Evolutionary conservation across 2,888 invertebrate genomes (phyloP).

Genomic region (Parnassius glacialis): DNA sequence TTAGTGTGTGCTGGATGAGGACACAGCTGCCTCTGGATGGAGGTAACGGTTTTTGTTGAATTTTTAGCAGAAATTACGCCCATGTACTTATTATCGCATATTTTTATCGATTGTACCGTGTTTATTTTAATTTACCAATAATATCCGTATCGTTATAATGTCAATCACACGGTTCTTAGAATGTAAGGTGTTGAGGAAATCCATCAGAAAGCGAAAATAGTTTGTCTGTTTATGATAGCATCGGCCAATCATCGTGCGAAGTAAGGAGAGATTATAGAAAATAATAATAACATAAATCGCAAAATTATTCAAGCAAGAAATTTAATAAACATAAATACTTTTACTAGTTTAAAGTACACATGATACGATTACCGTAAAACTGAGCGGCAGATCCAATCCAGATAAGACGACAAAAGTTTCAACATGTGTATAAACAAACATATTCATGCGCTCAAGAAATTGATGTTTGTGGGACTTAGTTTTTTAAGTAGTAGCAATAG

Average conservation of each 20-base stretch:
- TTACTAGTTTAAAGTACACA: conserved; percentile 41
- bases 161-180: too few species aligned
- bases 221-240: too few species aligned
- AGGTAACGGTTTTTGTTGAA: conserved; percentile 59
- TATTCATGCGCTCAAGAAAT: conserved; percentile 16
- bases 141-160: too few species aligned
- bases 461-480: conserved; percentile 20
- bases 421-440: conserved; percentile 45
- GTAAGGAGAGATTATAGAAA: not conserved
- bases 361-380: conserved; percentile 67
- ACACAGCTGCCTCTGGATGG: conserved; percentile 65
- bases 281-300: conserved; percentile 25
- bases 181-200: too few species aligned
- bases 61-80: conserved; percentile 52
- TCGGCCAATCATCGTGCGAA: too few species aligned
- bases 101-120: conserved; percentile 27
- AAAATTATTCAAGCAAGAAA: conserved; percentile 41
- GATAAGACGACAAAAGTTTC: conserved; percentile 67
- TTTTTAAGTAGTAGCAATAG: conserved; percentile 25
- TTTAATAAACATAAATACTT: conserved; percentile 54
- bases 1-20: conserved; percentile 52
- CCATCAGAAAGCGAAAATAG: too few species aligned
- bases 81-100: conserved; percentile 30
- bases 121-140: not conserved
- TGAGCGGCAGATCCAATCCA: conserved; percentile 60